These are phyloP conservation scores for Chloroceryle inda DNA, from an alignment of 2,797 vertebrate species.

Conservation along the genomic window DNA sequence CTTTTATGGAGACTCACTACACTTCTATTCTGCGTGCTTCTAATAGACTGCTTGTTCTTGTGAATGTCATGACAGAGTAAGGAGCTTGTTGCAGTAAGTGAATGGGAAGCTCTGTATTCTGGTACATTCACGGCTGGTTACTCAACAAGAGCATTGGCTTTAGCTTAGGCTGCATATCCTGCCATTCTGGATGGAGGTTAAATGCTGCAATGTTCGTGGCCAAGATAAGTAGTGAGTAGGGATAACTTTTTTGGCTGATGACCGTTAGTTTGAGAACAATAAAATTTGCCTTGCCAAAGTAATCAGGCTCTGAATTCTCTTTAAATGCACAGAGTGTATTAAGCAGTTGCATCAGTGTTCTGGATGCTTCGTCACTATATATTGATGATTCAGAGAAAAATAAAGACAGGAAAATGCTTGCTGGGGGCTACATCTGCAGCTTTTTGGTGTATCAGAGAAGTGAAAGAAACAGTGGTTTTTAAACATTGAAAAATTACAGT, in stretches of 20 bases:
- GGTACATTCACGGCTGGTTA: conserved; percentile 24
- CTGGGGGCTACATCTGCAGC: neutral
- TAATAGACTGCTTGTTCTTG: neutral
- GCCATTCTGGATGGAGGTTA: conserved; percentile 18
- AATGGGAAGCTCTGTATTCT: neutral
- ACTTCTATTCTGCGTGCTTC: neutral
- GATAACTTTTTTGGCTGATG: conserved; percentile 1
- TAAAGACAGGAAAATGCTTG: neutral
- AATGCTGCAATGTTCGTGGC: conserved; percentile 47
- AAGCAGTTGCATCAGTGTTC: neutral
- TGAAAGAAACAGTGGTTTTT: neutral
- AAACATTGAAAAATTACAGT: neutral
- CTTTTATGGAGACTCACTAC: neutral
- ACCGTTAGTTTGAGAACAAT: conserved; percentile 23
- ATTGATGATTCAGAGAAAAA: neutral
- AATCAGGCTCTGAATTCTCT: neutral
- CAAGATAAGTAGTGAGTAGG: conserved; percentile 51
- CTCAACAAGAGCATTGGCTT: conserved; percentile 46
- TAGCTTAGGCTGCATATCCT: conserved; percentile 24
- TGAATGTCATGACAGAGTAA: neutral
- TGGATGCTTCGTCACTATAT: conserved; percentile 18
- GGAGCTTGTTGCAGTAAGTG: conserved; percentile 26
- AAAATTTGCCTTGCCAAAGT: conserved; percentile 36
- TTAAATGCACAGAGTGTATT: neutral
- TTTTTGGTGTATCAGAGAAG: neutral